Conservation (phyloP, 2,888 invertebrate genomes). For the Xanthia togata region DNA sequence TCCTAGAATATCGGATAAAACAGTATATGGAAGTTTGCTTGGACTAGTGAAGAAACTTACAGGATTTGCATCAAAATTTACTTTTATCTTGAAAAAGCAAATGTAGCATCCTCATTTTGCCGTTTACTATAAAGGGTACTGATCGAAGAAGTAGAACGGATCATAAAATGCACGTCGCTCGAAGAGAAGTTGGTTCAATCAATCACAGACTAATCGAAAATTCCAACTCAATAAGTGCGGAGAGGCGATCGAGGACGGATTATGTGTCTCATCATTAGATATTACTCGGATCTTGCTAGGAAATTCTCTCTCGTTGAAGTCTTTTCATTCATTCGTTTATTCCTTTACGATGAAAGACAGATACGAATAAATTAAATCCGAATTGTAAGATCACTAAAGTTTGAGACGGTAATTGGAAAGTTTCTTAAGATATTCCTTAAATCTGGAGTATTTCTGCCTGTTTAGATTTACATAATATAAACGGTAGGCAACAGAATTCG, state of each 20-base stretch:
- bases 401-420: constrained; percentile 76
- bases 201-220: constrained; percentile 90
- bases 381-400: constrained; percentile 76
- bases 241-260: constrained; percentile 83
- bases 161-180: constrained; percentile 87
- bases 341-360: constrained; percentile 73
- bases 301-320: constrained; percentile 72
- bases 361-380: constrained; percentile 78
- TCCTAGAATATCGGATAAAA: constrained; percentile 52
- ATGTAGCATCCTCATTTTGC: constrained; percentile 69
- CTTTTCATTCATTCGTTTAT: constrained; percentile 79
- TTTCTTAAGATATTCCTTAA: constrained; percentile 68
- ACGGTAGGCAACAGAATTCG: constrained; percentile 55
- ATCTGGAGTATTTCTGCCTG: constrained; percentile 55
- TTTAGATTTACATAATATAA: constrained; percentile 68
- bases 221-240: constrained; percentile 86
- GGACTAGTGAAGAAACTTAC: constrained; percentile 44
- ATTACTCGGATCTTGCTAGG: constrained; percentile 79
- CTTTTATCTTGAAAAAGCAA: constrained; percentile 57
- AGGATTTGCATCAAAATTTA: constrained; percentile 51
- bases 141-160: constrained; percentile 84
- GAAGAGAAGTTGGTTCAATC: constrained; percentile 87
- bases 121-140: constrained; percentile 74
- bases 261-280: constrained; percentile 88
- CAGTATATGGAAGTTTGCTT: constrained; percentile 47